Base-by-base conservation (phyloP, 2,113 vertebrate genomes). In the Vulpes ferrilata region DNA sequence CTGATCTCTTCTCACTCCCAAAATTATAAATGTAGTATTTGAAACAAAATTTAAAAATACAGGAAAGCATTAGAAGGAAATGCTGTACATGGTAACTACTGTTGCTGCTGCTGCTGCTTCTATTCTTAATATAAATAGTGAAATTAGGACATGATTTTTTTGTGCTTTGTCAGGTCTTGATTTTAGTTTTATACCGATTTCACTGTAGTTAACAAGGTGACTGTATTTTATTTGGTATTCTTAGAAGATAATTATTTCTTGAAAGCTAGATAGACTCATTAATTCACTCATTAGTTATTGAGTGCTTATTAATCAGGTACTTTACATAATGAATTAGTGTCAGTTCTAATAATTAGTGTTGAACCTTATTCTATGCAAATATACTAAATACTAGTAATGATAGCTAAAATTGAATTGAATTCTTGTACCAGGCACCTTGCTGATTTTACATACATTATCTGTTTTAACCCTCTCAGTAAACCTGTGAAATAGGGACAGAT, bases 101-200 rank as follows among this genome's bases (percentile, higher is more conserved):
- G 7, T 19, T 90, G 55, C 30, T 78, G 13, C 55, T 96, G 19
- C 27, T 93, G 7, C 62, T 96, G 19, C 71, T 92, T 43, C 43
- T 43, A 78, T 80, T 55, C 13, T 87, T 59, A 73, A 43, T 43
- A 43, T 80, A 93, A 91, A 74, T 67, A 35, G 84, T 88, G 71
- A 95, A 71, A 27, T 86, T 53, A 10, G 51, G 11, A 13, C 22
- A 55, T 95, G 19, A 32, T 69, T 87, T 43, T 60, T 92, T 3
- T 73, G 35, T 95, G 19, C 17, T 76, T 82, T 90, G 65, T 95
- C 30, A 62, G 64, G 13, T 89, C 88, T 95, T 95, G n/a, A 6
- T 43, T 96, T 94, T 81, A 89, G 62, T 90, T 90, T 93, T 80
- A 90, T 90, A 87, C n/a, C 59, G 30, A 67, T 88, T 93, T 87